Evolutionary conservation across 2,797 vertebrate species (phyloP).

Genomic region (Philypnodon macrostomus): DNA sequence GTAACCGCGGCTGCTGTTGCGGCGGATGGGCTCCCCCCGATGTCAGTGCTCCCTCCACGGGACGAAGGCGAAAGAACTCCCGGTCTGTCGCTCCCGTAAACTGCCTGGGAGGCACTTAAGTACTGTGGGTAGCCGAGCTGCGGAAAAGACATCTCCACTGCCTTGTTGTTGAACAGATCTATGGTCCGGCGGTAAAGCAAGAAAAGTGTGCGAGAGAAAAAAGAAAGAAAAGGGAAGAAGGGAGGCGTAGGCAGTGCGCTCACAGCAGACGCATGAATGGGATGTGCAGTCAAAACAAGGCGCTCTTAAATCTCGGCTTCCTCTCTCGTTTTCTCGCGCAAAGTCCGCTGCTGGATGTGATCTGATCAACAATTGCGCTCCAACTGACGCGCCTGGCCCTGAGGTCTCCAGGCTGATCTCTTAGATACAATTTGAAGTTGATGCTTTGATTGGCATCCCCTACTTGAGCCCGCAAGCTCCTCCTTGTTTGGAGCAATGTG

Average conservation of each 20-base stretch:
- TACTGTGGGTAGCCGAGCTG: constrained; percentile 97
- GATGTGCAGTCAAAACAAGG: constrained; percentile 62
- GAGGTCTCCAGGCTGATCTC: constrained; percentile 94
- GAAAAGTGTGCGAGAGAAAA: constrained; percentile 22
- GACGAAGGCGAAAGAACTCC: constrained; percentile 87
- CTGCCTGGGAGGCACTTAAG: constrained; percentile 89
- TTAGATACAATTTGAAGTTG: constrained; percentile 99
- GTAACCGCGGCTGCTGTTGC: constrained; percentile 85
- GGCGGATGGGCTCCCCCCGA: constrained; percentile 82
- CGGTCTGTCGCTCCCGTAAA: constrained; percentile 88
- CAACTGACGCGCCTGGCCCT: constrained; percentile 95
- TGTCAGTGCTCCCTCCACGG: constrained; percentile 84
- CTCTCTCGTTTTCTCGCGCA: constrained; percentile 67
- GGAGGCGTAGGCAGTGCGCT: constrained; percentile 58
- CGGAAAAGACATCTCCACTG: constrained; percentile 92
- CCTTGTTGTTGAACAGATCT: constrained; percentile 51
- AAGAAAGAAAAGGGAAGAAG: constrained; percentile 25
- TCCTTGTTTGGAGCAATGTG: constrained; percentile 84
- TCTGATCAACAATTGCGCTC: constrained; percentile 96
- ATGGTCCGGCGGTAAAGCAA: constrained; percentile 48
- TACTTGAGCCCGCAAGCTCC: constrained; percentile 87
- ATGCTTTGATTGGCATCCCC: constrained; percentile 97
- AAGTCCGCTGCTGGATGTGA: constrained; percentile 95
- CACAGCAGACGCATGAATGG: constrained; percentile 51
- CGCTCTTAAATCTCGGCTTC: constrained; percentile 84